Conservation (phyloP, 2,113 vertebrate genomes). For the Corythornis vintsioides region DNA sequence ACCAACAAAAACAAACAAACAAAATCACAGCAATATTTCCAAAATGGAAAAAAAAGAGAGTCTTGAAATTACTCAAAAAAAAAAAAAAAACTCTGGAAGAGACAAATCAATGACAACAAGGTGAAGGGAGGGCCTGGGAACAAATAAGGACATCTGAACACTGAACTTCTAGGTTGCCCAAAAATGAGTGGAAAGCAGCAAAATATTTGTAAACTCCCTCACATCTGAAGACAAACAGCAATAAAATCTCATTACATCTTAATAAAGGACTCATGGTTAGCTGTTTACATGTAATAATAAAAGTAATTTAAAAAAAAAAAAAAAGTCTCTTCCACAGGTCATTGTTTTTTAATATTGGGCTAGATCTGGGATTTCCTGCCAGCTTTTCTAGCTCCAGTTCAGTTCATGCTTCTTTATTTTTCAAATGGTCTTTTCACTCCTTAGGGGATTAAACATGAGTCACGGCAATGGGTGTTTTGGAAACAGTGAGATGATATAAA, state of each 20-base stretch:
- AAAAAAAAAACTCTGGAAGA: background rate
- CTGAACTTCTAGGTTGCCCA: background rate
- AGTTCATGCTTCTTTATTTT: background rate
- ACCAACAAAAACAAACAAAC: background rate
- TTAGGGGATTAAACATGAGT: background rate
- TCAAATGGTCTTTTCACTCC: background rate
- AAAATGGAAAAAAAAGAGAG: background rate
- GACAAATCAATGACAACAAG: background rate
- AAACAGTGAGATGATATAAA: background rate
- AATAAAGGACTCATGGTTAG: background rate
- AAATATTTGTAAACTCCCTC: background rate
- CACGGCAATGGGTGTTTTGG: background rate
- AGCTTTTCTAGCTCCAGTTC: background rate
- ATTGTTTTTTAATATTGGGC: background rate
- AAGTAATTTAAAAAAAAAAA: background rate
- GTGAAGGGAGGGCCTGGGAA: background rate
- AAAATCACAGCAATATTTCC: background rate
- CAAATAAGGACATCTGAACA: background rate
- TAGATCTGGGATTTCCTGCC: background rate
- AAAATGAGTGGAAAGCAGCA: background rate
- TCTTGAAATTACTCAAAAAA: background rate
- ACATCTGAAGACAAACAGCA: background rate
- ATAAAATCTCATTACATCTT: background rate
- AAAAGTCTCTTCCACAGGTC: background rate
- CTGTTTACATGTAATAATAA: background rate